A percentile compares a stretch with the other conserved stretches of the same genome.
Evolutionary conservation across 1,140 invertebrate species (phyloP).

Genomic region (Meloidogyne hapla): DNA sequence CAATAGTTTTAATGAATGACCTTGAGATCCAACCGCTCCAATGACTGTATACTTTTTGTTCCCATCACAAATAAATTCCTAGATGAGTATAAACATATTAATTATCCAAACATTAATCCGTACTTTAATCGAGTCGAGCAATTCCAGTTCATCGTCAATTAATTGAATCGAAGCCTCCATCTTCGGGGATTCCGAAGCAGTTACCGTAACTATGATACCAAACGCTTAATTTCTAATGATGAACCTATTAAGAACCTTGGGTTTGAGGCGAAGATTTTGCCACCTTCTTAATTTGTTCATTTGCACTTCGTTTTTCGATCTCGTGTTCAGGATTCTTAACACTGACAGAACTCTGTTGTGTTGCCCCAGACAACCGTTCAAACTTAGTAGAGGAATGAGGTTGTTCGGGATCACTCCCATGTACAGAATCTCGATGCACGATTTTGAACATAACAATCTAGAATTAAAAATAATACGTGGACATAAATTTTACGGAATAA

Average conservation of each 20-base stretch:
- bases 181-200: not conserved
- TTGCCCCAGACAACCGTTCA: not conserved
- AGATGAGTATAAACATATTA: not conserved
- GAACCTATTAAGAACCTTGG: not conserved
- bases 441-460: not conserved
- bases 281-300: not conserved
- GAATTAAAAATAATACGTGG: not conserved
- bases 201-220: not conserved
- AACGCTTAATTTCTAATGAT: not conserved
- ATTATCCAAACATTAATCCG: not conserved
- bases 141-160: slow-evolving; percentile 43
- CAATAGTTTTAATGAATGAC: too few species aligned
- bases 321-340: not conserved
- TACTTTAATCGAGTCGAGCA: slow-evolving; percentile 41
- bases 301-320: not conserved
- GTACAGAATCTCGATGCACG: not conserved
- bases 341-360: not conserved
- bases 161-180: slow-evolving; percentile 26
- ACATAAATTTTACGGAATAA: not conserved
- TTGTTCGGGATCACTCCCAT: not conserved
- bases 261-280: not conserved
- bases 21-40: slow-evolving; percentile 52
- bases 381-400: not conserved
- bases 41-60: slow-evolving; percentile 53
- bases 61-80: slow-evolving; percentile 65